Base-by-base conservation (phyloP, 2,113 vertebrate genomes). In the Serinus canaria region DNA sequence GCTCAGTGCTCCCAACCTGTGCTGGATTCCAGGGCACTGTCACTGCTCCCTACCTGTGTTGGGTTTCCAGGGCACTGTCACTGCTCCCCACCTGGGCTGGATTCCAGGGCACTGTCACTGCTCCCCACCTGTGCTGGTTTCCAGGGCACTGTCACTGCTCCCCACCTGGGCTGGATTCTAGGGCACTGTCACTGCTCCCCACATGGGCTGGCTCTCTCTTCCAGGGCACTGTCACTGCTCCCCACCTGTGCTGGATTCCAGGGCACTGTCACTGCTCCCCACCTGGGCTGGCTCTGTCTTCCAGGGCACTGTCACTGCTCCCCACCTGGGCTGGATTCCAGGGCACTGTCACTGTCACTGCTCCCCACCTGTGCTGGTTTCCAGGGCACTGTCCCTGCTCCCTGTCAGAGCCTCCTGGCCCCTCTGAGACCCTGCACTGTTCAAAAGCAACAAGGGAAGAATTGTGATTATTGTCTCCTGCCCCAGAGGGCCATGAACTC, bases 401-500 rank as follows among this genome's bases (percentile, higher is more conserved):
- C 89, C 74, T 52, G 66, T 64, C 80, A 78, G 66, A 24, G 56
- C 44, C 83, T 64, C 94, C 85, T 85, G 89, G 87, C 81, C 84
- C 85, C 87, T 53, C 55, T 14, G 87, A 49, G 87, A 41, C 81
- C 63, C 76, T n/a, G 70, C 74, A 52, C 27, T 49, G 25, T n/a
- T 22, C 19, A 24, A 55, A 19, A 44, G 83, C 87, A 95, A 49
- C 8, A 11, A 58, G 66, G 87, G 94, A 95, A 85, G 94, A 95
- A 85, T 58, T 83, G 93, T 33, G 70, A 58, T 82, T 95, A 46
- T 84, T 95, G 83, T 92, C 94, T 95, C 19, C 24, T 95, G 94
- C 89, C 91, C 14, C 95, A 79, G 49, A 58, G 91, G 92, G 80
- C 91, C 94, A 92, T 46, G 77, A 89, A 92, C 62, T 9, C 39